Evolutionary conservation across 2,888 invertebrate genomes (phyloP).

Genomic region (Pandemis cinnamomeana): DNA sequence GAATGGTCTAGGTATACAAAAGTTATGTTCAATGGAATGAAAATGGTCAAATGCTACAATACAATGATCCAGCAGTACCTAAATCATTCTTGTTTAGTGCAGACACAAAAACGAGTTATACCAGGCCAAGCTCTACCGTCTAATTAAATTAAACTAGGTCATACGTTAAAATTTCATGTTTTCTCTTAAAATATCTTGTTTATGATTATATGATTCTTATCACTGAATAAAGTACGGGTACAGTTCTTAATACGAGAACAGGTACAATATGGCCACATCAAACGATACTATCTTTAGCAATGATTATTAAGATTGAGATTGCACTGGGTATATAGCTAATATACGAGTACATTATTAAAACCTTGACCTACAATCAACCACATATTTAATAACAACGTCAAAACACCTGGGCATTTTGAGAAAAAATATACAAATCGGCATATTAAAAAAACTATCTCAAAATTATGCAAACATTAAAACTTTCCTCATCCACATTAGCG

Average conservation of each 20-base stretch:
- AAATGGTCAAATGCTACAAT: neutral
- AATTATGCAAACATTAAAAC: conserved; percentile 34
- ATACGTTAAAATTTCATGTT: conserved; percentile 19
- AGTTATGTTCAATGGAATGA: neutral
- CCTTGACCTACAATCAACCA: conserved; percentile 33
- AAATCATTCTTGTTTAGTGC: neutral
- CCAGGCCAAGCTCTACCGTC: neutral
- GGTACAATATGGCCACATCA: neutral
- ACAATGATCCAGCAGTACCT: neutral
- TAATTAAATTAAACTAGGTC: conserved; percentile 12
- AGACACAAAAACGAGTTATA: neutral
- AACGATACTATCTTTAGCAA: neutral
- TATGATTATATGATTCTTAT: conserved; percentile 21
- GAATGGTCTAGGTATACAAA: neutral
- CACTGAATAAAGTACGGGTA: conserved; percentile 15
- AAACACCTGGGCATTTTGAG: conserved; percentile 2
- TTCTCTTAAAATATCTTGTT: conserved; percentile 23
- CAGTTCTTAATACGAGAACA: neutral
- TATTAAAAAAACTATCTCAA: conserved; percentile 4
- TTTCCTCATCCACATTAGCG: conserved; percentile 30
- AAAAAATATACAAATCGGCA: conserved; percentile 3
- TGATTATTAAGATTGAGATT: neutral
- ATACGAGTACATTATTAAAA: neutral
- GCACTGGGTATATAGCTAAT: neutral
- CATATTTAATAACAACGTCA: neutral